phyloP scores from a whole-genome alignment of 2,113 vertebrate genomes.

The Falco punctatus region DNA sequence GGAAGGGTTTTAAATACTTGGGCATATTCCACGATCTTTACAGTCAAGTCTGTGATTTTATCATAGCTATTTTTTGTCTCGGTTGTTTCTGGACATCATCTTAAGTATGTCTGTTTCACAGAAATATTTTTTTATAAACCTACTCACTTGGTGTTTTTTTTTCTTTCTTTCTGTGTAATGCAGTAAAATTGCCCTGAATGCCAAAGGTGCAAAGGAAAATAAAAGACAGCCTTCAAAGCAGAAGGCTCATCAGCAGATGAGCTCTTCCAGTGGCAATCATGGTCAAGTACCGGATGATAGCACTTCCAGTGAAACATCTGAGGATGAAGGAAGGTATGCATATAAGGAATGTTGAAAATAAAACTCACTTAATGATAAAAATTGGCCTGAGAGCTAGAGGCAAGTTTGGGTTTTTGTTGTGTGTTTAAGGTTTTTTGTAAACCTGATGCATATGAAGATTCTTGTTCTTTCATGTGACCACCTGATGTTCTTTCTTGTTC shows the following conservation, averaged over 20 bases:
- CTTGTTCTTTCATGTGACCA: too few species aligned
- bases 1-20: too few species aligned
- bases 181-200: background rate
- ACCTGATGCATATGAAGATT: background rate
- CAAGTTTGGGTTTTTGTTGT: background rate
- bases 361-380: background rate
- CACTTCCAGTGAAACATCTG: slow-evolving; percentile 82
- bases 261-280: slow-evolving; percentile 49
- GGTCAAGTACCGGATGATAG: slow-evolving; percentile 79
- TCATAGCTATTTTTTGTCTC: too few species aligned
- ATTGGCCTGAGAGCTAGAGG: background rate
- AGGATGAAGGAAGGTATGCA: slow-evolving; percentile 82
- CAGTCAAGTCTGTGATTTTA: too few species aligned
- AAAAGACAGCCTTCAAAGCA: slow-evolving; percentile 33
- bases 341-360: background rate
- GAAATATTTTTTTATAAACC: background rate
- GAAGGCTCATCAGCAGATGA: slow-evolving; percentile 52
- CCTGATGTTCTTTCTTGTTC: too few species aligned
- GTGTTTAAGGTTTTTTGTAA: background rate
- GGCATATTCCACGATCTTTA: too few species aligned
- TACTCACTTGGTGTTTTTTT: background rate
- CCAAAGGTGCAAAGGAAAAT: slow-evolving; percentile 19
- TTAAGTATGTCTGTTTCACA: background rate
- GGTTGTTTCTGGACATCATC: background rate
- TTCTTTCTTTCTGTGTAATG: background rate